Evolutionary conservation across 2,888 invertebrate species (phyloP).

Genomic region (Drosophila putrida): DNA sequence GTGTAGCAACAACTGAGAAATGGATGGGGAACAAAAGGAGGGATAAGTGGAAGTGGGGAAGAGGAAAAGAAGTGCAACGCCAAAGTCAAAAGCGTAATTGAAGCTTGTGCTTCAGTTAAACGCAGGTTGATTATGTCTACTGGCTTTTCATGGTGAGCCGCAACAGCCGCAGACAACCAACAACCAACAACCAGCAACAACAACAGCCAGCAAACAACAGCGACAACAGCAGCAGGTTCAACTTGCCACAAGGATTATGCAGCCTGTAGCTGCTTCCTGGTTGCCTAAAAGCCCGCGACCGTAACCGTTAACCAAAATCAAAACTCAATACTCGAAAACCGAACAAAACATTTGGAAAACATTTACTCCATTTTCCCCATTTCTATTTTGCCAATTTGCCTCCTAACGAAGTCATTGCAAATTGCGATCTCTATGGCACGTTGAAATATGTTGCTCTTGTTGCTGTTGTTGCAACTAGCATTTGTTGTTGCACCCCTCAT

Average conservation of each 20-base stretch:
- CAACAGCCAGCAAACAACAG: slow-evolving; percentile 21
- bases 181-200: slow-evolving; percentile 25
- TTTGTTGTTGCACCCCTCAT: neutral
- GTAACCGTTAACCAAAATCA: slow-evolving; percentile 40
- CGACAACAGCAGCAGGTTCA: slow-evolving; percentile 45
- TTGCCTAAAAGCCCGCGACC: slow-evolving; percentile 54
- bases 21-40: neutral
- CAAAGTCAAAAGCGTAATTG: slow-evolving; percentile 75
- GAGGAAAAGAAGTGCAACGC: slow-evolving; percentile 12
- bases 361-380: slow-evolving; percentile 7
- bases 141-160: slow-evolving; percentile 61
- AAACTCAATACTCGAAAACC: slow-evolving; percentile 23
- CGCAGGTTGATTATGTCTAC: slow-evolving; percentile 71
- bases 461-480: slow-evolving; percentile 27
- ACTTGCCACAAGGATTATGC: slow-evolving; percentile 68
- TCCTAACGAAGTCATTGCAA: slow-evolving; percentile 56
- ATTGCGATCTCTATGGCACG: slow-evolving; percentile 54
- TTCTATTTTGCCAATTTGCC: slow-evolving; percentile 8
- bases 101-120: slow-evolving; percentile 73
- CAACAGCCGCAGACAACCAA: slow-evolving; percentile 30
- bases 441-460: slow-evolving; percentile 52
- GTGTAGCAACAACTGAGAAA: slow-evolving; percentile 20
- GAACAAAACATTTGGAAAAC: slow-evolving; percentile 31
- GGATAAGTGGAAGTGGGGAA: neutral
- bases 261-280: slow-evolving; percentile 65